Percentiles rank a stretch among this genome's conserved stretches.
Evolutionary conservation across 2,888 invertebrate species (phyloP).

Genomic region (Drosophila cracens): DNA sequence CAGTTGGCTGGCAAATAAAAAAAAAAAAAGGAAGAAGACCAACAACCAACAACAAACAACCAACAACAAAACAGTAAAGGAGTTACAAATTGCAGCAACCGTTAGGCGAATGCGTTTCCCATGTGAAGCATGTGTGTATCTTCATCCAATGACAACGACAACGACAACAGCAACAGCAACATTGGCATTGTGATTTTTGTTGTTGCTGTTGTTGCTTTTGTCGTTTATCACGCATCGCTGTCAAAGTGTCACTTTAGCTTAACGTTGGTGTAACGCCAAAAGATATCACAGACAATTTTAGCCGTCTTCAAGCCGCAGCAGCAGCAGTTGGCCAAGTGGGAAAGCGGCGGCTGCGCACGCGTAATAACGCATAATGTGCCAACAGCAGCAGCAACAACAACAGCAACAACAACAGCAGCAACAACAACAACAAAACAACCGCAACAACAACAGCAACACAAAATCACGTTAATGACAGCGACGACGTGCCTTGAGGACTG

Average conservation of each 20-base stretch:
- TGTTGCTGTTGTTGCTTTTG: constrained; percentile 49
- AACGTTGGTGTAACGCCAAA: constrained; percentile 67
- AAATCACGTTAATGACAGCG: constrained; percentile 78
- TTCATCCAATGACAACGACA: constrained; percentile 14
- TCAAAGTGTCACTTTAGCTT: constrained; percentile 83
- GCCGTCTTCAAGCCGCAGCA: constrained; percentile 14
- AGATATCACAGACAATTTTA: constrained; percentile 65
- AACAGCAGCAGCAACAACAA: constrained; percentile 44
- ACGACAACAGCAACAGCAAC: constrained; percentile 25
- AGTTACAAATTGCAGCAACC: constrained; percentile 57
- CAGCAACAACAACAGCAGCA: constrained; percentile 36
- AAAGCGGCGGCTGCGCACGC: constrained; percentile 59
- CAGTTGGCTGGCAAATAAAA: background rate
- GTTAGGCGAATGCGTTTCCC: constrained; percentile 43
- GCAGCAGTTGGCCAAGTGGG: constrained; percentile 26
- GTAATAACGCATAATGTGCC: constrained; percentile 74
- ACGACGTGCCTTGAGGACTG: constrained; percentile 62
- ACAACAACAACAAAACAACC: constrained; percentile 29
- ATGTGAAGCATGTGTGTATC: constrained; percentile 18
- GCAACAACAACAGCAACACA: background rate
- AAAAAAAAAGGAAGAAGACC: background rate
- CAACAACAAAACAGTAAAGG: constrained; percentile 19
- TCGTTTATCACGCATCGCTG: constrained; percentile 84
- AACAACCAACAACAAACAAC: background rate
- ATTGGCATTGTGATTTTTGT: constrained; percentile 13